Conservation (phyloP, 2,888 invertebrate genomes). For the Sinhomidia bicolor region DNA sequence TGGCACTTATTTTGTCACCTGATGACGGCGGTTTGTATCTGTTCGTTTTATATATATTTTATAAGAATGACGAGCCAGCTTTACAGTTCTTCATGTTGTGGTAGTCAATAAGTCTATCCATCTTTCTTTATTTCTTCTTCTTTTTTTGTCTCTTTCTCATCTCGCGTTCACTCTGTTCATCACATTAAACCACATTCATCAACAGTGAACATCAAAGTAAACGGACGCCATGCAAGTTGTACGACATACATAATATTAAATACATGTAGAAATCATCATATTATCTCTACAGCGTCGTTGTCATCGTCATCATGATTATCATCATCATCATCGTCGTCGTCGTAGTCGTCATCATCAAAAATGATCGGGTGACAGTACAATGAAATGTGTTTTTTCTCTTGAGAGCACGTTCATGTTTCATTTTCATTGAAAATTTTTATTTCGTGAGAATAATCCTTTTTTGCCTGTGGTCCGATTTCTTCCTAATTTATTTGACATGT, state of each 20-base stretch:
- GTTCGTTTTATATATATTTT: slow-evolving; percentile 7
- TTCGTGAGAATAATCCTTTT: slow-evolving; percentile 70
- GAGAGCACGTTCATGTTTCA: slow-evolving; percentile 56
- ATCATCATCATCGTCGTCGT: not conserved
- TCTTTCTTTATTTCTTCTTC: slow-evolving; percentile 25
- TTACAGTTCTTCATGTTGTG: slow-evolving; percentile 62
- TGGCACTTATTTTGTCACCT: slow-evolving; percentile 74
- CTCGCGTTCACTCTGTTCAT: slow-evolving; percentile 25
- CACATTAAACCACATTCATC: slow-evolving; percentile 55
- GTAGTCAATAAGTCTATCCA: slow-evolving; percentile 62
- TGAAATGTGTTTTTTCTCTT: slow-evolving; percentile 44
- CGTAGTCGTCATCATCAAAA: slow-evolving; percentile 4
- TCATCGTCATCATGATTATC: not conserved
- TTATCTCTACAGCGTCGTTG: slow-evolving; percentile 19
- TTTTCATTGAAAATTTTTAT: slow-evolving; percentile 56
- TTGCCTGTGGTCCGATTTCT: slow-evolving; percentile 76
- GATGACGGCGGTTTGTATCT: slow-evolving; percentile 57
- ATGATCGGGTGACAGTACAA: slow-evolving; percentile 67
- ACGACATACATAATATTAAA: not conserved
- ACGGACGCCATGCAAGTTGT: not conserved
- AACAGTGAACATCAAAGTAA: slow-evolving; percentile 21
- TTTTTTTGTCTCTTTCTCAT: too few species aligned
- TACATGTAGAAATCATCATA: too few species aligned
- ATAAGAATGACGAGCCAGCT: slow-evolving; percentile 47
- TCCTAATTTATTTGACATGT: slow-evolving; percentile 73